Conservation (phyloP, 30 jellyfish, hydroid and myxozoan genomes). For the Hydra vulgaris region DNA sequence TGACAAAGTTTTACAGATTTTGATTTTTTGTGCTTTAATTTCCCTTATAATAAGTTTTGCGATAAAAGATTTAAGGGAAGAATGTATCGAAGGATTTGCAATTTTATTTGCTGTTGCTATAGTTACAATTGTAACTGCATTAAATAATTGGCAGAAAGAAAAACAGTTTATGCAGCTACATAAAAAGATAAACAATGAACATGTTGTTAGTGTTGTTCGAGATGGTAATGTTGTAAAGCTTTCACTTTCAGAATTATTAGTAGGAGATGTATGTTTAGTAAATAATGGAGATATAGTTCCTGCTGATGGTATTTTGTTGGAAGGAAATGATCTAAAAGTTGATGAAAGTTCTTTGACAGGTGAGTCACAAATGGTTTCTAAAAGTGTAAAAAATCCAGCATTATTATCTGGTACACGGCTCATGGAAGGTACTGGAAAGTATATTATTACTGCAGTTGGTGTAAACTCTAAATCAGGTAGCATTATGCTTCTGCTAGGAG, state of each 20-base stretch:
- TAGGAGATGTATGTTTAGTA: conserved; percentile 83
- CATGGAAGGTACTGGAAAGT: conserved; percentile 93
- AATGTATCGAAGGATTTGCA: conserved; percentile 98
- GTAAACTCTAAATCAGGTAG: conserved; percentile 85
- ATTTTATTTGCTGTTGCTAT: conserved; percentile 80
- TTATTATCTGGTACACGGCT: conserved; percentile 88
- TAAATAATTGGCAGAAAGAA: conserved; percentile 93
- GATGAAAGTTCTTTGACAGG: conserved; percentile 99
- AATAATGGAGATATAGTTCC: conserved; percentile 94
- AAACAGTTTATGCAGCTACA: conserved; percentile 72
- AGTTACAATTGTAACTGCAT: conserved; percentile 89
- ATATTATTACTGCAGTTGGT: conserved; percentile 96
- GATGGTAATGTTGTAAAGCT: conserved; percentile 48
- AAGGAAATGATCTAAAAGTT: conserved; percentile 66
- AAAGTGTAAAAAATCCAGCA: conserved; percentile 56
- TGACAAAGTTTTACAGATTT: conserved; percentile 77
- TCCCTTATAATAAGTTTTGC: conserved; percentile 68
- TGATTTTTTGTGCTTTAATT: conserved; percentile 70
- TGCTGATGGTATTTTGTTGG: conserved; percentile 88
- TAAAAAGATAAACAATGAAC: conserved; percentile 74
- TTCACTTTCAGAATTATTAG: conserved; percentile 55
- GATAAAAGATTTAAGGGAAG: conserved; percentile 71
- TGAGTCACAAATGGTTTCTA: conserved; percentile 90
- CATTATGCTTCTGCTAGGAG: conserved; percentile 68
- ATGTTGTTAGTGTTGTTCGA: conserved; percentile 66